These are phyloP conservation scores for Acromyrmex heyeri DNA, from an alignment of 1,140 invertebrate genomes.

Conservation along the genomic window DNA sequence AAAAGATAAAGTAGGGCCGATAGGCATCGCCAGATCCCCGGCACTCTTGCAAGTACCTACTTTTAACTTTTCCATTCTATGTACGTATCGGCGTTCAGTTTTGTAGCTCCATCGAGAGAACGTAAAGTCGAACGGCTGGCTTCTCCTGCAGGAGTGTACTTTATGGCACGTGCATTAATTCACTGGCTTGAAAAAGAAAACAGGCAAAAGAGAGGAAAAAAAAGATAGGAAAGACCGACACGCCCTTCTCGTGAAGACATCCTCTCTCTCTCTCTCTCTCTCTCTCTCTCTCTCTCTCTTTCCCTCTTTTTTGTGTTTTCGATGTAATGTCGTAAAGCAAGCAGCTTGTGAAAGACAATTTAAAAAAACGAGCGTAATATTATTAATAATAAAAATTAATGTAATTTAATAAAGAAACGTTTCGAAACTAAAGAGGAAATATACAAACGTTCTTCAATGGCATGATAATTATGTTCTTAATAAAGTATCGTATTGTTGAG, in stretches of 20 bases:
- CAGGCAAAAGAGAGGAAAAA: conserved; percentile 15
- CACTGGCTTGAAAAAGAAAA: conserved; percentile 64
- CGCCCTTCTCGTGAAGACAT: conserved; percentile 5
- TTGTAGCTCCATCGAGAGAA: conserved; percentile 67
- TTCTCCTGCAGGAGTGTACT: conserved; percentile 62
- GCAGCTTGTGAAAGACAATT: background rate
- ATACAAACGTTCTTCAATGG: background rate
- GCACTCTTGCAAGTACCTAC: conserved; percentile 48
- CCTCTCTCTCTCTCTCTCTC: background rate
- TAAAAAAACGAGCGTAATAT: background rate
- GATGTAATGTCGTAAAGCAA: conserved; percentile 38
- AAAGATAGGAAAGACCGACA: conserved; percentile 27
- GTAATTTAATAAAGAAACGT: background rate
- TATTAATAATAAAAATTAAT: conserved; percentile 12
- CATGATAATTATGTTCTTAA: background rate
- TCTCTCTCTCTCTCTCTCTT: background rate
- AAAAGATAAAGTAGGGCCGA: background rate
- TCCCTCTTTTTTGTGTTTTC: conserved; percentile 4
- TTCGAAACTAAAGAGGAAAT: conserved; percentile 6
- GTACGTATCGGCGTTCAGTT: conserved; percentile 67
- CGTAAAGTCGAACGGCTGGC: conserved; percentile 63
- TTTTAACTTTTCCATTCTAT: conserved; percentile 69
- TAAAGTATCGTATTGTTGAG: background rate
- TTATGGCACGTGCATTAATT: conserved; percentile 68
- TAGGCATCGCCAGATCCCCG: background rate